A percentile compares a stretch with the other conserved stretches of the same genome.
Conservation (phyloP, 2,888 invertebrate genomes). For the Acrobasis repandana region DNA sequence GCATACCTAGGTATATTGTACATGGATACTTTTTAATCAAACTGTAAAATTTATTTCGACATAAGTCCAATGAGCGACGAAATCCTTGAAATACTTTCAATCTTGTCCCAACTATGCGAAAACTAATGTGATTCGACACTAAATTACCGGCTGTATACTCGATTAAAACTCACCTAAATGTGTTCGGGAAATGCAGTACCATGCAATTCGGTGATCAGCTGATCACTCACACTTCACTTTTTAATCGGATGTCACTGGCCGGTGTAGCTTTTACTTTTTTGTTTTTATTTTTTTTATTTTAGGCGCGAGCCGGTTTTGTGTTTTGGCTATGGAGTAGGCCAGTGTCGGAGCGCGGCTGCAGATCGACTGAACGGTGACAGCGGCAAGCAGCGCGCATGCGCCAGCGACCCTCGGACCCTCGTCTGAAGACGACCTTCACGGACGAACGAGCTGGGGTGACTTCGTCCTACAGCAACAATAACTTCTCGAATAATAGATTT, state of each 20-base stretch:
- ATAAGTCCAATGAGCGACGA: conserved; percentile 60
- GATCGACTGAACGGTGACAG: conserved; percentile 66
- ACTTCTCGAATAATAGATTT: conserved; percentile 27
- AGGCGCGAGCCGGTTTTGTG: conserved; percentile 38
- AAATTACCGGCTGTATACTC: conserved; percentile 44
- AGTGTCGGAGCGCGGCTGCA: conserved; percentile 61
- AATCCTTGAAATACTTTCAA: conserved; percentile 82
- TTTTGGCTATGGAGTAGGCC: conserved; percentile 37
- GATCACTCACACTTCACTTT: conserved; percentile 39
- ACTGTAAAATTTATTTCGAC: conserved; percentile 18
- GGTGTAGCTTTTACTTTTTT: conserved; percentile 30
- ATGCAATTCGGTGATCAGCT: conserved; percentile 38
- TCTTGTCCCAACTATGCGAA: conserved; percentile 74
- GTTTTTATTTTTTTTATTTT: conserved; percentile 42
- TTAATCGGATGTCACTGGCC: conserved; percentile 7
- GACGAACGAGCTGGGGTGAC: conserved; percentile 36
- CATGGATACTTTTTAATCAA: not conserved
- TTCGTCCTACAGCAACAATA: conserved; percentile 32
- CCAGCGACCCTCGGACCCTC: conserved; percentile 52
- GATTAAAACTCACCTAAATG: conserved; percentile 60
- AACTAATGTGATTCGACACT: conserved; percentile 64
- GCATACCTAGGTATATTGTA: no score
- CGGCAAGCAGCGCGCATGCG: conserved; percentile 40
- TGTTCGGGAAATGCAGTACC: conserved; percentile 35
- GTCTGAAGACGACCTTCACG: conserved; percentile 48